Base-by-base conservation (phyloP, 2,797 vertebrate species). In the Melopsittacus undulatus region DNA sequence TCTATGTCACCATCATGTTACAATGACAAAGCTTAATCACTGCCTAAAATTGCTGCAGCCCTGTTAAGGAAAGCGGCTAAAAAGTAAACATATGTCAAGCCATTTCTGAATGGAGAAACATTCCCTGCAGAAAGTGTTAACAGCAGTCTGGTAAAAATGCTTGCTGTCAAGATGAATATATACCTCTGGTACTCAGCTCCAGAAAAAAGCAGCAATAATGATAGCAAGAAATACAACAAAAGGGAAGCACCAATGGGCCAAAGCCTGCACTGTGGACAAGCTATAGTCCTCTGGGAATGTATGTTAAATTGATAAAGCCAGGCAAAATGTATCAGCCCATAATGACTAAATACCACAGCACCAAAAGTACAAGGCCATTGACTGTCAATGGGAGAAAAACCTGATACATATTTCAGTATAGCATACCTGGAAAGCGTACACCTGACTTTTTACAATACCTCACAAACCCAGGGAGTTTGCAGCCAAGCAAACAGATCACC, bases 41-140 rank as follows among this genome's bases (percentile, higher is more conserved):
- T 49, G 16, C 38, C 85, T 86, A 34, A 63, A 86, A 81, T 72
- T 54, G 42, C 46, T 56, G 23, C 40, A 49, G 24, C 23, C 43
- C 38, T 59, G 13, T 57, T 70, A 87, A 89, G 76, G 59, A 62
- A 90, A 77, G 18, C 51, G 82, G 36, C 51, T 79, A 43, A 87
- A 84, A 89, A 72, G 45, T 72, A 94, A 89, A 83, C 38, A 19
- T 49, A 26, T 40, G 32, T 40, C n/a, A 88, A 95, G 36, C 3
- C 22, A 59, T 51, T 67, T 23, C 75, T 67, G 51, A 76, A 90
- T 45, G 61, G 73, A 77, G 83, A 67, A 93, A 82, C 24, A 4
- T 79, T 69, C 43, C 23, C 40, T 46, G n/a, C 43, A 82, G 80
- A 87, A 89, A 70, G 46, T 29, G 34, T 86, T 88, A 91, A 29